Conservation (phyloP, 2,797 vertebrate species). For the Kryptolebias ocellatus region DNA sequence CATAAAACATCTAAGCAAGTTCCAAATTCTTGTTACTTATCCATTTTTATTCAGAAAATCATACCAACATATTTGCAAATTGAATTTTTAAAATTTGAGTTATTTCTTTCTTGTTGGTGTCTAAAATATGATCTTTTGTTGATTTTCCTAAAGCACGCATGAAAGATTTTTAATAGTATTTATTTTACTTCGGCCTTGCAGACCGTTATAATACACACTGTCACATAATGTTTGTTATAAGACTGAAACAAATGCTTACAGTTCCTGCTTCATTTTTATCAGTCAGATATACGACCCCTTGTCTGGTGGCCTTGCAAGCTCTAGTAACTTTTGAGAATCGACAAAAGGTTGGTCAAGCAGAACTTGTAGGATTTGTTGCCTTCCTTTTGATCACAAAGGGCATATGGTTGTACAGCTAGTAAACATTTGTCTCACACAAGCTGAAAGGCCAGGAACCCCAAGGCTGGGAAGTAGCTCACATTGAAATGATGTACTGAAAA, state of each 20-base stretch:
- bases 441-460: background rate
- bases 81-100: background rate
- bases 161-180: background rate
- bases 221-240: background rate
- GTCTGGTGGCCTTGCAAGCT: conserved; percentile 1
- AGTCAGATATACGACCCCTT: background rate
- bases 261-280: background rate
- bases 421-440: conserved; percentile 5
- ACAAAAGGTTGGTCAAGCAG: background rate
- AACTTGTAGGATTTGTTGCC: conserved; percentile 19
- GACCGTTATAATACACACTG: background rate
- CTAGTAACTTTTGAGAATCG: background rate
- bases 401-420: conserved; percentile 10
- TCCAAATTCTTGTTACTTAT: no score
- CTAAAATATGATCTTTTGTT: no score
- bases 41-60: background rate
- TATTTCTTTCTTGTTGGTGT: no score
- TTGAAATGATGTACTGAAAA: background rate
- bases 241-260: background rate
- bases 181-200: no score
- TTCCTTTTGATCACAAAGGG: conserved; percentile 10
- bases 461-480: background rate
- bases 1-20: no score
- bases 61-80: background rate
- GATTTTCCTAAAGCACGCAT: no score